Percentiles rank a stretch among this genome's conserved stretches.
phyloP scores from a whole-genome alignment of 2,888 invertebrate species.

The Neria commutata region DNA sequence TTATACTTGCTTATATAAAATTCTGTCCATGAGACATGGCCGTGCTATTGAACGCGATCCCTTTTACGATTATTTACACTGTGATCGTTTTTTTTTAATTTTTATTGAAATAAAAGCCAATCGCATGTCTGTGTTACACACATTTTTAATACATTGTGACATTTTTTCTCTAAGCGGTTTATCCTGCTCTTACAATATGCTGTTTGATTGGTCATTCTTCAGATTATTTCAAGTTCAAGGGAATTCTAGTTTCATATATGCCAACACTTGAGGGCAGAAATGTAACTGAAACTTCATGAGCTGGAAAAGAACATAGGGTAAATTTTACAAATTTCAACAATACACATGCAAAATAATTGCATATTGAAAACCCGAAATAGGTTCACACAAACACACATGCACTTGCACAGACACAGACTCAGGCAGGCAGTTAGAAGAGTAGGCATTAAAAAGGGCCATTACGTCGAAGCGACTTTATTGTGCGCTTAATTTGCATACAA shows the following conservation, averaged over 20 bases:
- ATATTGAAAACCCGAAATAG: constrained; percentile 6
- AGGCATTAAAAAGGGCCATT: constrained; percentile 12
- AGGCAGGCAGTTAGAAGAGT: constrained; percentile 7
- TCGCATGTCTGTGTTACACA: too few relatives aligned
- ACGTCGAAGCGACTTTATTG: constrained; percentile 11
- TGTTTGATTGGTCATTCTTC: not conserved
- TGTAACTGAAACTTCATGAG: constrained; percentile 14
- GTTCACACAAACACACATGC: constrained; percentile 3
- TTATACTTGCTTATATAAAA: too few relatives aligned
- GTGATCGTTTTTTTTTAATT: not conserved
- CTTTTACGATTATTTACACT: not conserved
- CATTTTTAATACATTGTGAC: too few relatives aligned
- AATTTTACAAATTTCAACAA: too few relatives aligned
- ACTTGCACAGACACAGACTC: not conserved
- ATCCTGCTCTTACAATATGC: not conserved
- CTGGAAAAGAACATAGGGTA: too few relatives aligned
- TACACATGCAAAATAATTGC: not conserved
- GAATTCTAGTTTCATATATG: constrained; percentile 1
- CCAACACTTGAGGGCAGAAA: too few relatives aligned
- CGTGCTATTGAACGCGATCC: too few relatives aligned
- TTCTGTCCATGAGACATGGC: too few relatives aligned
- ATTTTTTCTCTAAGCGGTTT: too few relatives aligned
- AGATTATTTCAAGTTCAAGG: not conserved
- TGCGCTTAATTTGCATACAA: constrained; percentile 44
- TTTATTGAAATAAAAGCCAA: not conserved